Conservation (phyloP, 2,797 vertebrate genomes). For the Melanogrammus aeglefinus region DNA sequence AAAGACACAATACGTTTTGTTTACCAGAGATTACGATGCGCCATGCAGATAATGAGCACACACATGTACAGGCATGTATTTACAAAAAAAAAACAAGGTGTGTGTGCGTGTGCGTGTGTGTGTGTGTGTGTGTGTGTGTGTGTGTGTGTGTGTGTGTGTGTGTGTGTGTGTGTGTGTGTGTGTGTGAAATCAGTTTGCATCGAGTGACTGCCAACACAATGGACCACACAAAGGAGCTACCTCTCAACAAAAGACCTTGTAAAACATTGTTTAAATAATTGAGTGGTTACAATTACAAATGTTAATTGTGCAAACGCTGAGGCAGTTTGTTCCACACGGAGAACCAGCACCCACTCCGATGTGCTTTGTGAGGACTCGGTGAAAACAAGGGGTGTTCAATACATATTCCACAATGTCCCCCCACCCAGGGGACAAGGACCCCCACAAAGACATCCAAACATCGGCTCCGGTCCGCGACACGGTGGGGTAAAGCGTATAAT, state of each 20-base stretch:
- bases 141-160: not conserved
- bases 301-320: constrained; percentile 33
- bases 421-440: not conserved
- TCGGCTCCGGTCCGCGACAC: not conserved
- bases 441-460: not conserved
- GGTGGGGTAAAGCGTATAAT: not conserved
- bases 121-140: not conserved
- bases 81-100: constrained; percentile 30
- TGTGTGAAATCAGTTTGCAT: constrained; percentile 10
- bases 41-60: constrained; percentile 35
- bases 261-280: not conserved
- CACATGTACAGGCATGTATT: constrained; percentile 1
- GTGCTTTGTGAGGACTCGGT: not conserved
- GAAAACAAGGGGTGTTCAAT: not conserved
- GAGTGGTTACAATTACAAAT: not conserved
- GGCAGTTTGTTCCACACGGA: not conserved
- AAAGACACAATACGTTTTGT: constrained; percentile 59
- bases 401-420: not conserved
- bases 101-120: not conserved
- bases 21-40: constrained; percentile 50
- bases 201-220: constrained; percentile 26
- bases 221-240: constrained; percentile 43
- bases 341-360: not conserved
- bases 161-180: not conserved
- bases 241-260: constrained; percentile 3